Base-by-base conservation (phyloP, 1,140 invertebrate genomes). In the Drosophila prosaltans region DNA sequence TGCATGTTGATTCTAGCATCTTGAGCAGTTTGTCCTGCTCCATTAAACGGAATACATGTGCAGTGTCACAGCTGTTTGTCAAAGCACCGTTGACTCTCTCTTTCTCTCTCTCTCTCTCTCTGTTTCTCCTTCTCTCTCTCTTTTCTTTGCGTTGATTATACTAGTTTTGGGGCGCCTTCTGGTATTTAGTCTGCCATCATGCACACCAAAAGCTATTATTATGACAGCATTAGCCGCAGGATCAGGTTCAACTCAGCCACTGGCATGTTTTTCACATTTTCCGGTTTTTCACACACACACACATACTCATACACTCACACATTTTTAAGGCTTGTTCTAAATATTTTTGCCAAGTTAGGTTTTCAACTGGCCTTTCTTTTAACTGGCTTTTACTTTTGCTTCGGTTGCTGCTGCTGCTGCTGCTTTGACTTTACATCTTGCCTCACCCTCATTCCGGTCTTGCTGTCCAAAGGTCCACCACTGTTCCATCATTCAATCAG, bases 301-400 rank as follows among this genome's bases (percentile, higher is more conserved):
- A 4, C 16, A 26, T 30, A 60, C 36, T 55, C 16, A 36, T 8
- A 40, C 16, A 32, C 16, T 16, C 16, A 16, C 16, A 16, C 16
- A 16, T 16, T 66, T 51, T 64, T 80, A 64, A 40, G 65, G 30
- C 48, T 43, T 69, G 81, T 74, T 80, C 81, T 78, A 77, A 83
- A 83, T 80, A 78, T 71, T 76, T 84, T 71, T 54, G 45, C 32
- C 72, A 62, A 59, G 16, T 55, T 60, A 24, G 65, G 65, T 55
- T 65, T 78, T 66, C 6, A 62, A n/a, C 48, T 40, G 48, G 61
- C 51, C 67, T 77, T 81, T 79, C 45, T 51, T 51, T 51, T 26
- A 51, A 51, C 45, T 51, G 45, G 72, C 77, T 81, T 72, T 81
- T 80, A 41, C 60, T 40, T 26, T 26, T 24, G 48, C 39, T 28